These are phyloP conservation scores for Pseudotriccus pelzelni DNA, from an alignment of 2,797 vertebrate genomes.

Conservation along the genomic window DNA sequence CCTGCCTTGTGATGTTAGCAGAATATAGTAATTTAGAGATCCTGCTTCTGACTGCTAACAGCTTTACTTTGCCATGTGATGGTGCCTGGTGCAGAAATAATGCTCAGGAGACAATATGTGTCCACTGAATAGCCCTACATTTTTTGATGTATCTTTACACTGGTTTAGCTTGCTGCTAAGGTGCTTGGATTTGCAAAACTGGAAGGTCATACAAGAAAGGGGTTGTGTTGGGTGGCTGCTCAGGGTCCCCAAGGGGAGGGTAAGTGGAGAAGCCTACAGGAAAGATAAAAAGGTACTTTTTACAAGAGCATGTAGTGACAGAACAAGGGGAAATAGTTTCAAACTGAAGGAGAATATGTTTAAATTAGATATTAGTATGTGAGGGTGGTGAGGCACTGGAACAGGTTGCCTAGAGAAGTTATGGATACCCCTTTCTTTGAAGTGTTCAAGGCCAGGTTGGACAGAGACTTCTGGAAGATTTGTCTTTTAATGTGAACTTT, in stretches of 20 bases:
- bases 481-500: neutral
- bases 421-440: neutral
- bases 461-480: neutral
- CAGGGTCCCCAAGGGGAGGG: neutral
- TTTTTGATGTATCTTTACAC: neutral
- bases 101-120: fast-evolving
- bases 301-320: neutral
- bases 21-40: neutral
- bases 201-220: neutral
- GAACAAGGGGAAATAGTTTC: neutral
- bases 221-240: neutral
- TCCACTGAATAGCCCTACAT: neutral
- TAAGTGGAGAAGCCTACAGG: neutral
- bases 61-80: neutral
- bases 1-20: neutral
- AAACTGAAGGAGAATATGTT: neutral
- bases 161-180: neutral
- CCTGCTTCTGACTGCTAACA: neutral
- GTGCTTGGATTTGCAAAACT: neutral
- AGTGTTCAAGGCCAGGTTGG: neutral
- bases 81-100: neutral
- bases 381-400: neutral
- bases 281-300: neutral
- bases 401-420: neutral
- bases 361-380: neutral